Evolutionary conservation across 2,797 vertebrate species (phyloP).

Genomic region (Tokudaia tokunoshimensis): DNA sequence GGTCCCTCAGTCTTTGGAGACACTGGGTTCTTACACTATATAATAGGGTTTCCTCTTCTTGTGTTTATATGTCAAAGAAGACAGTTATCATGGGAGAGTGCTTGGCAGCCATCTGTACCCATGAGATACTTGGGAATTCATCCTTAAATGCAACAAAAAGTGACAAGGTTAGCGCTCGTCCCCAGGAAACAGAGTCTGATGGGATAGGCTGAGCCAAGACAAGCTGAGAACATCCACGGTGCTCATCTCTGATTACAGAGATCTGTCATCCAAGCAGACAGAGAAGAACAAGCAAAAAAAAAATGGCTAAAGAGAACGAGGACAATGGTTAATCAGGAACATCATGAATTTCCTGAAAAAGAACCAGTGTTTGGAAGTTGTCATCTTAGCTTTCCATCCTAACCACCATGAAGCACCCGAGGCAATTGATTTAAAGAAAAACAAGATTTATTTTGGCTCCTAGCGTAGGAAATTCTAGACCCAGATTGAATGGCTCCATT

Average conservation of each 20-base stretch:
- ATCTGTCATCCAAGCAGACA: neutral
- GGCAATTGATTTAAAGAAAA: neutral
- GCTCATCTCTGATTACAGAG: neutral
- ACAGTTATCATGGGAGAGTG: neutral
- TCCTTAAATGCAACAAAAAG: neutral
- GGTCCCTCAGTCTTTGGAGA: neutral
- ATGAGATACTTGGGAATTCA: neutral
- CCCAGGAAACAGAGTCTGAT: neutral
- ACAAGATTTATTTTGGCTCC: neutral
- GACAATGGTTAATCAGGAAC: neutral
- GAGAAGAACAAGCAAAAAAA: neutral
- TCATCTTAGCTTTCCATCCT: neutral
- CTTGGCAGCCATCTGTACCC: neutral
- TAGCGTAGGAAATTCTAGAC: neutral
- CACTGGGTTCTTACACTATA: neutral
- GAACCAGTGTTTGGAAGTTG: slow-evolving; percentile 14
- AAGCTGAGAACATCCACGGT: no score
- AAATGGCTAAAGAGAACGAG: neutral
- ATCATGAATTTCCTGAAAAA: slow-evolving; percentile 14
- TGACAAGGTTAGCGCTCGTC: neutral
- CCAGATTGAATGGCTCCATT: neutral
- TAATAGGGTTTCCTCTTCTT: neutral
- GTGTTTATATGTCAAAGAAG: neutral
- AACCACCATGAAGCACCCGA: neutral
- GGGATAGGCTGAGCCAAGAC: neutral